Conservation (phyloP, 2,888 invertebrate genomes). For the Agriopis leucophaearia region DNA sequence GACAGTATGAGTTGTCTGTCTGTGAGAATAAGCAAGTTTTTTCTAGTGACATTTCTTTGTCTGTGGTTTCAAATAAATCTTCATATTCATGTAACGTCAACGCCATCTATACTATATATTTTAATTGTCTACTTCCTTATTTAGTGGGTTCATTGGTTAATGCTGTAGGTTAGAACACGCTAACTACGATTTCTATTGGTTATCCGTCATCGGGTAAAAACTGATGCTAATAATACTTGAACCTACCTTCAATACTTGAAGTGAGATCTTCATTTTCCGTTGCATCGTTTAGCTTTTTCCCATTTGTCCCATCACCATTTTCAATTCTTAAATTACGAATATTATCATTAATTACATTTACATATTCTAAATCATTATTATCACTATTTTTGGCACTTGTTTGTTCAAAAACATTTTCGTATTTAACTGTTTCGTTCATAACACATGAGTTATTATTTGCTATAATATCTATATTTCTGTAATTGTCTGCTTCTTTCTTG, state of each 20-base stretch:
- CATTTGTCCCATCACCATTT: conserved; percentile 34
- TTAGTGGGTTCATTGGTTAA: too few species aligned
- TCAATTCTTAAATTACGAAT: conserved; percentile 35
- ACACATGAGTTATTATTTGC: conserved; percentile 15
- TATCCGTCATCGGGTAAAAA: too few species aligned
- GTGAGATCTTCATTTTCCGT: conserved; percentile 41
- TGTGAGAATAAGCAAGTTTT: too few species aligned
- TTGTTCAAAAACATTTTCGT: conserved; percentile 29
- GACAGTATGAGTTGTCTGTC: too few species aligned
- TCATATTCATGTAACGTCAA: too few species aligned
- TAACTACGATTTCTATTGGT: too few species aligned
- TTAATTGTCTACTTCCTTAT: too few species aligned
- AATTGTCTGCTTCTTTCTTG: background rate
- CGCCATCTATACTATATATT: too few species aligned
- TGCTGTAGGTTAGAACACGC: too few species aligned
- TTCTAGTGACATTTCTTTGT: too few species aligned
- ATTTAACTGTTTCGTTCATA: conserved; percentile 26
- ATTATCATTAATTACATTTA: conserved; percentile 39
- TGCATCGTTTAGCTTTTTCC: conserved; percentile 11
- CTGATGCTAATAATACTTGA: too few species aligned
- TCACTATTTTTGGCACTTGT: conserved; percentile 19
- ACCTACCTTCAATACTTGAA: conserved; percentile 59
- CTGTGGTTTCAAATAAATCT: too few species aligned
- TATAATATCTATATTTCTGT: background rate
- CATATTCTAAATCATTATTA: conserved; percentile 24